Conservation (phyloP, 2,113 vertebrate species). For the Megaptera novaeangliae region DNA sequence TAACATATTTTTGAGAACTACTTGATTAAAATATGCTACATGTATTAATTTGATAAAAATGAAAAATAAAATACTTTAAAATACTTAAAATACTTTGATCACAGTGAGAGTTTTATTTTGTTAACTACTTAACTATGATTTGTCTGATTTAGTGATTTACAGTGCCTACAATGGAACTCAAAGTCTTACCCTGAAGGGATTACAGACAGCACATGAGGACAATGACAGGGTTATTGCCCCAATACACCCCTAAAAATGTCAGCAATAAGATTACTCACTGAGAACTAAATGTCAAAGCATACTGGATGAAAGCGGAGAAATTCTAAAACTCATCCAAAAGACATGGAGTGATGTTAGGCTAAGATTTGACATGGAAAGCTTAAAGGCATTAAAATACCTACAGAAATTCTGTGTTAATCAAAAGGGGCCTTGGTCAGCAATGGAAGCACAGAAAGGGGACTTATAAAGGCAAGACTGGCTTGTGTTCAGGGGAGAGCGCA, state of each 20-base stretch:
- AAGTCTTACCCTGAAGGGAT: background rate
- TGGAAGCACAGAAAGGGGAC: background rate
- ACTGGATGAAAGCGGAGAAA: background rate
- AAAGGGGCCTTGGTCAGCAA: background rate
- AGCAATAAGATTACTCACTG: background rate
- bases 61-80: background rate
- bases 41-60: constrained; percentile 4
- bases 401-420: background rate
- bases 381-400: background rate
- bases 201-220: background rate
- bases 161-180: background rate
- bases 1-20: background rate
- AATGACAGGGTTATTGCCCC: background rate
- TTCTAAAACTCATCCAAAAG: background rate
- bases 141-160: background rate
- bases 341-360: background rate
- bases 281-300: background rate
- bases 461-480: background rate
- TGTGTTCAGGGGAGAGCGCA: background rate
- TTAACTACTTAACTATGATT: background rate
- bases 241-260: background rate
- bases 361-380: background rate
- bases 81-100: background rate
- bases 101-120: background rate
- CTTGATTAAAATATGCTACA: background rate